A percentile compares a stretch with the other conserved stretches of the same genome.
These are phyloP conservation scores for Spea bombifrons DNA, from an alignment of 2,113 vertebrate genomes.

Conservation along the genomic window DNA sequence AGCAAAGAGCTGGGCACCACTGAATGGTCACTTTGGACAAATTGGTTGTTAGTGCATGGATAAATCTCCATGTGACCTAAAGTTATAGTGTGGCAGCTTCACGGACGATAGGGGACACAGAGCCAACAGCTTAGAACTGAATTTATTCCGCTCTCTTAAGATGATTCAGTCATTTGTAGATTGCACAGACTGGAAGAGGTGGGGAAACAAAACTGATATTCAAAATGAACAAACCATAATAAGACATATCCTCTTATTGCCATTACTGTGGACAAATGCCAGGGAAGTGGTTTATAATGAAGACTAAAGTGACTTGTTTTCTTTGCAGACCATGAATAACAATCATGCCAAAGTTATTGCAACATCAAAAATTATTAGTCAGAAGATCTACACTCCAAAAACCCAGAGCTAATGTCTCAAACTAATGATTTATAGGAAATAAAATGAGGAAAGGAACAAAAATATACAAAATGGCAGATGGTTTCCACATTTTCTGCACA, in stretches of 20 bases:
- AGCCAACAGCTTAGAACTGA: not conserved
- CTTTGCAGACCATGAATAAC: no score
- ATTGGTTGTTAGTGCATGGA: conserved; percentile 54
- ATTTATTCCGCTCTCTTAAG: not conserved
- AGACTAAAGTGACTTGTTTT: no score
- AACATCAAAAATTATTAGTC: no score
- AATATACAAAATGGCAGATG: no score
- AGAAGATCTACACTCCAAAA: no score
- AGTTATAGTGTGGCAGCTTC: not conserved
- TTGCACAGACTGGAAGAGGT: not conserved
- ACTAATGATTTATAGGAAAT: no score
- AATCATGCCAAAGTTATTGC: no score
- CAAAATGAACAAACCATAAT: conserved; percentile 20
- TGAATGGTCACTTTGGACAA: conserved; percentile 55
- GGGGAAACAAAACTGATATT: conserved; percentile 16
- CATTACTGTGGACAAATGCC: conserved; percentile 2
- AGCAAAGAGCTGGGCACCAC: conserved; percentile 69
- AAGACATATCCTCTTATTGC: conserved; percentile 13
- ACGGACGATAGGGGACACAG: not conserved
- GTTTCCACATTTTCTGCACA: no score
- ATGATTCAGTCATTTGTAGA: not conserved
- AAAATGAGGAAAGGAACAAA: no score
- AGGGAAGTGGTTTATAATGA: not conserved
- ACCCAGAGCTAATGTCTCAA: no score
- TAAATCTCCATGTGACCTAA: conserved; percentile 49